Evolutionary conservation across 2,797 vertebrate species (phyloP).

Genomic region (Danionella dracula): DNA sequence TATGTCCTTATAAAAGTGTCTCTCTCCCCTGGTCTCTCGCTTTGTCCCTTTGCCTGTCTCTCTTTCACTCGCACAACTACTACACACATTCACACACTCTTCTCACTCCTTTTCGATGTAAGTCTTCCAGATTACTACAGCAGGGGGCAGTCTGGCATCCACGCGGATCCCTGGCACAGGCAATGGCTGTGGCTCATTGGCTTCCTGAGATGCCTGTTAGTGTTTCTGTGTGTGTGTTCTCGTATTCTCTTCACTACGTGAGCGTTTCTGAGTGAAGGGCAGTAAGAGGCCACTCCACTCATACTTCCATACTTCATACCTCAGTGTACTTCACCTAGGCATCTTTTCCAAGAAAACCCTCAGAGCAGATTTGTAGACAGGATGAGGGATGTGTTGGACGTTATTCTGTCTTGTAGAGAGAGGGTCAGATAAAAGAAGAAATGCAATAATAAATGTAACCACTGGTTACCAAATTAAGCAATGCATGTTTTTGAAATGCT

Average conservation of each 20-base stretch:
- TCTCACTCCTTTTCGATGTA: slow-evolving; percentile 35
- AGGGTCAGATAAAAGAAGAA: slow-evolving; percentile 1
- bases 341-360: slow-evolving; percentile 30
- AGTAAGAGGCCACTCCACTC: slow-evolving; percentile 25
- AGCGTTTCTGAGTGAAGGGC: slow-evolving; percentile 24
- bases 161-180: slow-evolving; percentile 40
- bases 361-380: slow-evolving; percentile 5
- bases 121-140: slow-evolving; percentile 54
- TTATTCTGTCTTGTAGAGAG: slow-evolving; percentile 11
- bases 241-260: slow-evolving; percentile 18
- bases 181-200: slow-evolving; percentile 42
- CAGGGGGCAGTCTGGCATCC: slow-evolving; percentile 57
- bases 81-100: slow-evolving; percentile 22
- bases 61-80: slow-evolving; percentile 1
- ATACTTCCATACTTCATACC: neutral
- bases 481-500: neutral
- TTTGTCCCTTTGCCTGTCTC: slow-evolving; percentile 2
- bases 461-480: neutral
- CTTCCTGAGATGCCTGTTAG: slow-evolving; percentile 46
- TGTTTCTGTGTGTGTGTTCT: slow-evolving; percentile 33
- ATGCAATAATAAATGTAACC: neutral
- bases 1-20: slow-evolving; percentile 40
- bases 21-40: neutral
- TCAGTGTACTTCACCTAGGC: slow-evolving; percentile 18
- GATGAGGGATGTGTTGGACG: neutral